These are phyloP conservation scores for Adelges cooleyi DNA, from an alignment of 1,140 invertebrate genomes.

Conservation along the genomic window DNA sequence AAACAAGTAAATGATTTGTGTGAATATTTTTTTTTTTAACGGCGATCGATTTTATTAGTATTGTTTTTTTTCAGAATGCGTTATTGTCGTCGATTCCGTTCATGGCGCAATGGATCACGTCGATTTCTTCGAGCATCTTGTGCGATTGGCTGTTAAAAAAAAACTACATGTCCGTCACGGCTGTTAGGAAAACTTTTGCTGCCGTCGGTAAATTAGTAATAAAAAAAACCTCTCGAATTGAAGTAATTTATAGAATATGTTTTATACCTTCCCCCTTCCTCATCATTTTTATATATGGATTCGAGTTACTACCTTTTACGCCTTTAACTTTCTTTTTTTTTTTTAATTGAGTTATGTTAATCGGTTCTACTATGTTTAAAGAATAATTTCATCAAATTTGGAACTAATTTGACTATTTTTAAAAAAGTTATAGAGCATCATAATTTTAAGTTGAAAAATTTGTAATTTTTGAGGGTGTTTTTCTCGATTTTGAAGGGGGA, in stretches of 20 bases:
- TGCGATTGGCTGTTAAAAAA: conserved; percentile 49
- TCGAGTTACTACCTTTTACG: background rate
- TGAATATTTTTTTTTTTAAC: background rate
- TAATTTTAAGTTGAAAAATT: too few relatives aligned
- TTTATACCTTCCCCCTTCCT: background rate
- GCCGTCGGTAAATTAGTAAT: conserved; percentile 43
- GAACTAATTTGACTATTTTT: too few relatives aligned
- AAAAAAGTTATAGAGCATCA: too few relatives aligned
- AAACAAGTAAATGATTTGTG: conserved; percentile 42
- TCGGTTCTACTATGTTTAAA: too few relatives aligned
- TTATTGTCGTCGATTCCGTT: conserved; percentile 49
- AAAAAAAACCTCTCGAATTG: too few relatives aligned
- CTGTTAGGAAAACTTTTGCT: conserved; percentile 48
- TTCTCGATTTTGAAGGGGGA: too few relatives aligned
- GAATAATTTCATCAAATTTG: too few relatives aligned
- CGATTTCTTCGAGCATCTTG: conserved; percentile 44
- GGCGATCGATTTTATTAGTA: background rate
- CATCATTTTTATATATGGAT: background rate
- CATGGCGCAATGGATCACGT: conserved; percentile 50
- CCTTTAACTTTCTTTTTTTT: too few relatives aligned
- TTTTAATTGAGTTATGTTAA: too few relatives aligned
- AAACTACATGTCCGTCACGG: conserved; percentile 43
- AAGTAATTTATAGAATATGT: background rate
- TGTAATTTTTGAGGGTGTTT: background rate
- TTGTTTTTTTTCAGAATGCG: conserved; percentile 40